These are phyloP conservation scores for Chelonus insularis DNA, from an alignment of 1,140 invertebrate genomes.

Conservation along the genomic window DNA sequence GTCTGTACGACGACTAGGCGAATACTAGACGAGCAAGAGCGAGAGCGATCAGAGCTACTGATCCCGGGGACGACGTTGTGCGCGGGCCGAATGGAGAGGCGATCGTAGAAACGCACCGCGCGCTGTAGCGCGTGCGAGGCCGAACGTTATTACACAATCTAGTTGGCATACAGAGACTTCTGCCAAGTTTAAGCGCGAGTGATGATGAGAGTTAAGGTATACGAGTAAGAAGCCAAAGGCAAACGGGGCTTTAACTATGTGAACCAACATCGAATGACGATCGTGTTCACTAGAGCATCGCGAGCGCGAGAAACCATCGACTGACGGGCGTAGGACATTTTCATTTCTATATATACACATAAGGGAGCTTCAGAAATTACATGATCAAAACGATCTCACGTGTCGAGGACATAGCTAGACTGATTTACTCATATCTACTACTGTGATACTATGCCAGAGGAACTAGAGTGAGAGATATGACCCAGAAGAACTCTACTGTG, in stretches of 20 bases:
- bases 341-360: conserved; percentile 27
- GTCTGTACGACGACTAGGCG: conserved; percentile 19
- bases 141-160: conserved; percentile 28
- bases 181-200: conserved; percentile 24
- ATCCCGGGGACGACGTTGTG: conserved; percentile 5
- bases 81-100: conserved; percentile 11
- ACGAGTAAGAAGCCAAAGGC: no score
- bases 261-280: neutral
- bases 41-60: conserved; percentile 6
- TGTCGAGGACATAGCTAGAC: conserved; percentile 25
- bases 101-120: conserved; percentile 11
- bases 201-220: conserved; percentile 1
- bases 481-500: neutral
- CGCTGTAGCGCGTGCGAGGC: conserved; percentile 19
- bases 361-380: conserved; percentile 2
- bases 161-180: conserved; percentile 18
- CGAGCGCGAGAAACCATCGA: conserved; percentile 5
- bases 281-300: neutral
- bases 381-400: conserved; percentile 21
- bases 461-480: neutral
- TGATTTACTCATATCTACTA: neutral
- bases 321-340: conserved; percentile 19
- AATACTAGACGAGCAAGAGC: conserved; percentile 30
- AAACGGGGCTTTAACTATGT: neutral
- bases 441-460: neutral